phyloP scores from a whole-genome alignment of 2,113 vertebrate species.

The Arenaria interpres region DNA sequence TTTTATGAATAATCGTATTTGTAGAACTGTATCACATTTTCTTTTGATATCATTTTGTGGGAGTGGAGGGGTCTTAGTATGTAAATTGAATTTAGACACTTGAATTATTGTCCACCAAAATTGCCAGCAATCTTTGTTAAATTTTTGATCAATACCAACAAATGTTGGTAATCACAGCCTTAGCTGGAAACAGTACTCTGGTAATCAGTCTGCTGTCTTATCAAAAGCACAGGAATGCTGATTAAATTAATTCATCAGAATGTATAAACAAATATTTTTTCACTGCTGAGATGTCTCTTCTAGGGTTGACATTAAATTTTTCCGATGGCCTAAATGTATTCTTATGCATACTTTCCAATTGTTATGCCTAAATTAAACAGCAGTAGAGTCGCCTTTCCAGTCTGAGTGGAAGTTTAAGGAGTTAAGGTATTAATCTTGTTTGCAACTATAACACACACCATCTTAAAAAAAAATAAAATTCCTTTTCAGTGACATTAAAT shows the following conservation, averaged over 20 bases:
- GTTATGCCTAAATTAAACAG: neutral
- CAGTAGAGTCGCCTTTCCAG: neutral
- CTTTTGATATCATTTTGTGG: neutral
- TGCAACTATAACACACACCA: neutral
- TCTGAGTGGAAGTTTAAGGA: neutral
- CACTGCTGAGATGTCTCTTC: neutral
- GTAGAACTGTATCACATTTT: neutral
- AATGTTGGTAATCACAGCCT: neutral
- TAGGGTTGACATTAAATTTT: neutral
- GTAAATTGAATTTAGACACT: neutral
- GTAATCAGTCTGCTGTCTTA: neutral
- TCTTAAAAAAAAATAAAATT: neutral
- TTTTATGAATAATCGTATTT: neutral
- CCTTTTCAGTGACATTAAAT: neutral
- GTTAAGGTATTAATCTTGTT: neutral
- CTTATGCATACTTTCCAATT: neutral
- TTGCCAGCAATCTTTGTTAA: neutral
- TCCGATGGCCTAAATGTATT: neutral
- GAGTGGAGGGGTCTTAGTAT: neutral
- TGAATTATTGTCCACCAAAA: neutral
- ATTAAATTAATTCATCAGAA: neutral
- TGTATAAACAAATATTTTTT: neutral
- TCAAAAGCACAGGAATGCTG: neutral
- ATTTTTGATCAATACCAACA: neutral
- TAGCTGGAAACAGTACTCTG: neutral